phyloP scores from a whole-genome alignment of 1,140 invertebrate genomes.

The Drosophila virilis region DNA sequence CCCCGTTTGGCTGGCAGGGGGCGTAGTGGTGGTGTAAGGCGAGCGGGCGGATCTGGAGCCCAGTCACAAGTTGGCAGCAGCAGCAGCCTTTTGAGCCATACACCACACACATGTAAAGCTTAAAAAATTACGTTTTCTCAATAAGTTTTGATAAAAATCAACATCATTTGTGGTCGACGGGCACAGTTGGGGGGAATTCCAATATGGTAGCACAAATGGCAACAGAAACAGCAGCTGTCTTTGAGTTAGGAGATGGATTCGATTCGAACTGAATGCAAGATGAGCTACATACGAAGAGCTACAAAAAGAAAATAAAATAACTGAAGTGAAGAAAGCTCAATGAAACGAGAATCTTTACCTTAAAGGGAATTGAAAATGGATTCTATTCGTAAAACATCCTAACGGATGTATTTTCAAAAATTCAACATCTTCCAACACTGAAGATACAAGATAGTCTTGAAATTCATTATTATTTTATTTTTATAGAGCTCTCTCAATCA shows the following conservation, averaged over 20 bases:
- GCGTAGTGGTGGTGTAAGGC: neutral
- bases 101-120: constrained; percentile 65
- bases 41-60: neutral
- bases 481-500: too few species aligned
- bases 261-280: neutral
- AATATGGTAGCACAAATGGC: constrained; percentile 70
- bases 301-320: neutral
- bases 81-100: constrained; percentile 1
- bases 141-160: constrained; percentile 83
- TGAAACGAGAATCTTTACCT: neutral
- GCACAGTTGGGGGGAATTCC: constrained; percentile 78
- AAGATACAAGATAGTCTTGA: too few species aligned
- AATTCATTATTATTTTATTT: too few species aligned
- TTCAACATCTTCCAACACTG: too few species aligned
- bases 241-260: constrained; percentile 5
- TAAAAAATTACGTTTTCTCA: constrained; percentile 82
- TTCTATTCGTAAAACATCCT: neutral
- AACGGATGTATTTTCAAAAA: too few species aligned
- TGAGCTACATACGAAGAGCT: constrained; percentile 25
- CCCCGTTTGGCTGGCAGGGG: neutral
- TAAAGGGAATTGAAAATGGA: neutral
- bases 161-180: constrained; percentile 69
- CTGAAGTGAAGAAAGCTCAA: neutral
- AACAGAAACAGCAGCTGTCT: constrained; percentile 23
- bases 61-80: constrained; percentile 1